phyloP scores from a whole-genome alignment of 2,888 invertebrate species.

The Myopa testacea region DNA sequence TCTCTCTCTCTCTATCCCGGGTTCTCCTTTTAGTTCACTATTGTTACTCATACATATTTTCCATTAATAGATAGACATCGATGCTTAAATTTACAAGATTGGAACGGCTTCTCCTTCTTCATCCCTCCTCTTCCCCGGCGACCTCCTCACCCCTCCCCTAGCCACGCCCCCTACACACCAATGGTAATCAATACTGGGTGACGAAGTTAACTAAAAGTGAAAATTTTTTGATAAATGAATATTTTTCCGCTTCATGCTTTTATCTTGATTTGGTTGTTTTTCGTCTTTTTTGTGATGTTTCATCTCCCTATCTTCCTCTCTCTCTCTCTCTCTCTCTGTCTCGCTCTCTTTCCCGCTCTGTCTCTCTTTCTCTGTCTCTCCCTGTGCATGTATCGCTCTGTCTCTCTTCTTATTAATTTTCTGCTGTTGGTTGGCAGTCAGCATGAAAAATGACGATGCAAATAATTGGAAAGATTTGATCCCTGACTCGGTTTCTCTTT shows the following conservation, averaged over 20 bases:
- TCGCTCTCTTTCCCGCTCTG: background rate
- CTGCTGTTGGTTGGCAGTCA: background rate
- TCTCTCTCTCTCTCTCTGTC: background rate
- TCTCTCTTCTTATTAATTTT: background rate
- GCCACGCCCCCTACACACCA: background rate
- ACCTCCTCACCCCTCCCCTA: background rate
- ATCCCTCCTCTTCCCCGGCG: background rate
- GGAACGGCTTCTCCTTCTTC: background rate
- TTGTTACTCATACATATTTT: background rate
- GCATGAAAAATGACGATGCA: slow-evolving; percentile 21
- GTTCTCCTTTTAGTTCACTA: background rate
- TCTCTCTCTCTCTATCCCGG: background rate
- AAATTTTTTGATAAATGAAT: slow-evolving; percentile 24
- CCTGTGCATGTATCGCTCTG: no score
- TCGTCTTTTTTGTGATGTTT: background rate
- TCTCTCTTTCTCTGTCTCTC: background rate
- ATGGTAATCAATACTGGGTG: slow-evolving; percentile 23
- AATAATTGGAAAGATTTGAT: slow-evolving; percentile 35
- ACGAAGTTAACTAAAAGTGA: slow-evolving; percentile 8
- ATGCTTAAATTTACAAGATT: background rate
- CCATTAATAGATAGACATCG: background rate
- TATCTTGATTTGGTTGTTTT: background rate
- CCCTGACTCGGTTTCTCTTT: slow-evolving; percentile 13
- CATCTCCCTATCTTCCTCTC: background rate
- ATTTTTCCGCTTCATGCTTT: background rate